Percentiles rank a stretch among this genome's conserved stretches.
phyloP scores from a whole-genome alignment of 2,113 vertebrate genomes.

The Probosciger aterrimus region DNA sequence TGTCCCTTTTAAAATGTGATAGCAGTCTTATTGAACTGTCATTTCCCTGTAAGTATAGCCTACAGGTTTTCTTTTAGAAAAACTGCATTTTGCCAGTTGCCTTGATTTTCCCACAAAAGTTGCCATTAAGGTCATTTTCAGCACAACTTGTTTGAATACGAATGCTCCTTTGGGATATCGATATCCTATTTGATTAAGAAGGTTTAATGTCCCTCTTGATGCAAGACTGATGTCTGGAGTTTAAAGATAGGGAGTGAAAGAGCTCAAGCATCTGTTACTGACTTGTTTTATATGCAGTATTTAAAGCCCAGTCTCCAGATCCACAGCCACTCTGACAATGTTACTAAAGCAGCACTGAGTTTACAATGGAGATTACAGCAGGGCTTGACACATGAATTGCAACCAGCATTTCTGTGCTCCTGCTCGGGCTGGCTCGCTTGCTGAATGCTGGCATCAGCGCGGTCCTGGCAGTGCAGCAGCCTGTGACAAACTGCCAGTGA shows the following conservation, averaged over 20 bases:
- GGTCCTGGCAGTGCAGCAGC: neutral
- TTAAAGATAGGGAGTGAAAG: neutral
- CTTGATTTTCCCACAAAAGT: neutral
- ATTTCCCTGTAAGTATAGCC: neutral
- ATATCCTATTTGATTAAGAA: neutral
- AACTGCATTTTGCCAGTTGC: neutral
- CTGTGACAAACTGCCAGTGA: neutral
- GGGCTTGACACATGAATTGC: neutral
- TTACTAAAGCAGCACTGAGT: neutral
- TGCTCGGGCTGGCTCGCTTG: neutral
- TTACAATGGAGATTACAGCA: neutral
- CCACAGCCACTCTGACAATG: accelerated
- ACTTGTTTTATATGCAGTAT: neutral
- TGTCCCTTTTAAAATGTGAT: neutral
- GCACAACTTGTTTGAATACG: neutral
- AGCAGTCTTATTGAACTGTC: neutral
- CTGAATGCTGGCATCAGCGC: neutral
- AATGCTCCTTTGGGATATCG: neutral
- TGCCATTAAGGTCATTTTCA: neutral
- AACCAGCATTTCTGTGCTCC: neutral
- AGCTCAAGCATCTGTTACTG: neutral
- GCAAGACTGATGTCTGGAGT: neutral
- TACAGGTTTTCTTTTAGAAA: neutral
- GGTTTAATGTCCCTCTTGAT: neutral
- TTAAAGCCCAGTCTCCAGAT: neutral